A percentile compares a stretch with the other conserved stretches of the same genome.
phyloP scores from a whole-genome alignment of 2,888 invertebrate genomes.

The Epicampocera succincta region DNA sequence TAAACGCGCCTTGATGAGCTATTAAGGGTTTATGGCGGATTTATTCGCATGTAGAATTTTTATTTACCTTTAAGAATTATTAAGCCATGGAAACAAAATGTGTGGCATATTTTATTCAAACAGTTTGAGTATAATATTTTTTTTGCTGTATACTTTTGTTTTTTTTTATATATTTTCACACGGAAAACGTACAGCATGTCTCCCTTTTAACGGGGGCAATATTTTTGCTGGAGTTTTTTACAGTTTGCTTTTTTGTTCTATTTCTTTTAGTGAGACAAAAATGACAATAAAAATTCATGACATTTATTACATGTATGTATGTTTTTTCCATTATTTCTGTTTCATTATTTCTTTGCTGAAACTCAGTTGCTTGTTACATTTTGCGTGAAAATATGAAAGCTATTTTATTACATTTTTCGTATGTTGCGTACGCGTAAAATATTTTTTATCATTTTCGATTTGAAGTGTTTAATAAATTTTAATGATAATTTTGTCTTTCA shows the following conservation, averaged over 20 bases:
- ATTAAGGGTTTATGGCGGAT: background rate
- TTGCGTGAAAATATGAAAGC: slow-evolving; percentile 50
- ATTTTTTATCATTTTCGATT: slow-evolving; percentile 14
- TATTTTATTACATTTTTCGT: slow-evolving; percentile 24
- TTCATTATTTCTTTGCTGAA: slow-evolving; percentile 12
- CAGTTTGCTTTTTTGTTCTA: slow-evolving; percentile 2
- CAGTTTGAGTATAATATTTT: background rate
- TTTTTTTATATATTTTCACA: slow-evolving; percentile 16
- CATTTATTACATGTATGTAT: slow-evolving; percentile 52
- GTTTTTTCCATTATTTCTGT: background rate
- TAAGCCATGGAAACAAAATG: slow-evolving; percentile 50
- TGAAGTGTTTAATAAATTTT: slow-evolving; percentile 59
- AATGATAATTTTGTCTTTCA: slow-evolving; percentile 53
- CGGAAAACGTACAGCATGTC: slow-evolving; percentile 30
- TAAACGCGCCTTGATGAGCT: background rate
- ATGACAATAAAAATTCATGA: slow-evolving; percentile 65
- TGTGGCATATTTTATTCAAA: background rate
- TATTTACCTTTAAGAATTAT: slow-evolving; percentile 42
- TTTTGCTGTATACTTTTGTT: background rate
- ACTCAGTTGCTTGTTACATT: slow-evolving; percentile 22
- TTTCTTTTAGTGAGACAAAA: slow-evolving; percentile 17
- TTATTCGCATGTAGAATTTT: slow-evolving; percentile 20
- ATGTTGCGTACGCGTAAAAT: background rate
- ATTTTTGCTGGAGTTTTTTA: slow-evolving; percentile 17
- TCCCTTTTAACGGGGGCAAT: slow-evolving; percentile 49